Evolutionary conservation across 2,888 invertebrate genomes (phyloP), one percentile per base, ranked within the genome.

Genomic region (Auanema sp.): DNA sequence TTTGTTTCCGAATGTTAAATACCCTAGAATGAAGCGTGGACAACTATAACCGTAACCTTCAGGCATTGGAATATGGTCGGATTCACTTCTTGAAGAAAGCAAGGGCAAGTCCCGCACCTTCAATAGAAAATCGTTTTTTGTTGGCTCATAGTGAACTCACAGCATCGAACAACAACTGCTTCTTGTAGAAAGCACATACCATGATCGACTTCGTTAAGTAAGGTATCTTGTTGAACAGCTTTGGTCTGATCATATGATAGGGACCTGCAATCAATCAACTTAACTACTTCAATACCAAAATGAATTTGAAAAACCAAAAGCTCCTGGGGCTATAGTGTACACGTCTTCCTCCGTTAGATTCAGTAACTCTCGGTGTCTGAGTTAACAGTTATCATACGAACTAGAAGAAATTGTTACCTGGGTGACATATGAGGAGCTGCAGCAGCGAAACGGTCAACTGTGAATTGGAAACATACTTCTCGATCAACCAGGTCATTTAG

Each of bases 141-240:
- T 21, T 5, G 10, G 4, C 3, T 47, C 21, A 21, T 3, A 3
- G 10, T 47, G 21, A 47, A 58, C 47, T 49, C 21, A 58, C 58
- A 4, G 47, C 49, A 10, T 58, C 33, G 25, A 44, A 58, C 18
- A 58, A 41, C 14, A 51, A 4, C 2, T 47, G 1, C 25, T 58
- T 58, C 25, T 58, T 58, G 50, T 58, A 58, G 24, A 58, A 50
- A 49, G 58, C 58, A 49, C 58, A 58, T 5, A 33, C 33, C 33
- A 33, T 33, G 33, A 33, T 33, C 3, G 33, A 33, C 8, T 33
- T 33, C 3, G 33, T 33, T 8, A 33, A 8, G 8, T 33, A 33
- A 33, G 33, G 33, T 33, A 33, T 33, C 8, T 33, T 33, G 33
- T 33, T 33, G 33, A 33, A 33, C 33, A 33, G 8, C 33, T 33